Evolutionary conservation across 2,888 invertebrate species (phyloP), one percentile per base, ranked within the genome.

Genomic region (Lysandra bellargus): DNA sequence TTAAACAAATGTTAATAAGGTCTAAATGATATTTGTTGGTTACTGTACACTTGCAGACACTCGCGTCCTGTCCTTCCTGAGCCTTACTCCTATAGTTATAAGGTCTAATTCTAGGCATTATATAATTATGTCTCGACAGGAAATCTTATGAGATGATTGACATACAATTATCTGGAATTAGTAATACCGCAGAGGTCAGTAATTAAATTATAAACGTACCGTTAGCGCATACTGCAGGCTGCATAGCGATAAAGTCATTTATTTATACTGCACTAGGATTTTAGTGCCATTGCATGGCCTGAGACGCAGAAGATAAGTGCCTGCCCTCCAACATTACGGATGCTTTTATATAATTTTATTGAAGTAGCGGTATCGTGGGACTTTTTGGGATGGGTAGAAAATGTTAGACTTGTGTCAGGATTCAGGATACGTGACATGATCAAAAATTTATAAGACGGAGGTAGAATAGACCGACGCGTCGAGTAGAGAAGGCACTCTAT

Each of bases 101-200:
- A 37, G 69, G 69, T 69, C 33, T 14, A 33, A 30, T 12, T 64
- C 30, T 5, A 30, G 64, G 5, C 4, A 37, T 4, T 57, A 17
- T 17, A 30, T 76, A 53, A 75, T 76, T 76, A 57, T 75, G 17
- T 75, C 49, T 44, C 74, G 44, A 17, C 76, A 76, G 57, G 76
- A 76, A 76, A 57, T 53, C 49, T 33, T 14, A 5, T 14, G 30
- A 49, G 75, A 53, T 53, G 76, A 76, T 53, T 76, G 76, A 57
- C 57, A 76, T 76, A 53, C 53, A 49, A 76, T 76, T 76, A 76
- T 76, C 76, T 76, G 2, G 30, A 23, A 76, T 76, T 37, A 57
- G 49, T 37, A 14, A 69, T 69, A 69, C 33, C 69, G 33, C 33
- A 69, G 69, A 69, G 33, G 14, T 37, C 69, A 69, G 69, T 69